A percentile compares a stretch with the other conserved stretches of the same genome.
These are phyloP conservation scores for Noctua fimbriata DNA, from an alignment of 2,888 invertebrate genomes.

Conservation along the genomic window DNA sequence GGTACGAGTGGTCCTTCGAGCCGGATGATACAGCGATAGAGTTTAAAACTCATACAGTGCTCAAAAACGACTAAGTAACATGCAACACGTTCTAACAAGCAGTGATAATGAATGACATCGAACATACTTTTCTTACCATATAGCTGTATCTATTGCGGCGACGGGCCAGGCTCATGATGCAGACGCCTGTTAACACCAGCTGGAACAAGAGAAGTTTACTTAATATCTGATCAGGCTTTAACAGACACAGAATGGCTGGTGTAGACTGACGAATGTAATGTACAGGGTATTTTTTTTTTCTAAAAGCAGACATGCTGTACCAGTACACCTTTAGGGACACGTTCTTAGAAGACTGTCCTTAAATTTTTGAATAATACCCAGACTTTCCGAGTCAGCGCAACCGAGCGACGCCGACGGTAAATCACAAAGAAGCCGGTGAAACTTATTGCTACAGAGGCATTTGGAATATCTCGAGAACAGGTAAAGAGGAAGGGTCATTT, in stretches of 20 bases:
- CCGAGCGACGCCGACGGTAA: too few species aligned
- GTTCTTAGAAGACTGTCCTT: too few species aligned
- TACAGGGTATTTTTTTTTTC: too few species aligned
- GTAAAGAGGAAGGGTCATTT: too few species aligned
- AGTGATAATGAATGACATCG: conserved; percentile 8
- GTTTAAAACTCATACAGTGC: neutral
- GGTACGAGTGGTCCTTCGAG: neutral
- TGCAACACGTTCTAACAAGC: conserved; percentile 9
- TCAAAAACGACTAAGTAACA: conserved; percentile 6
- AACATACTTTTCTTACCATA: conserved; percentile 93
- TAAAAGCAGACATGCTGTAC: too few species aligned
- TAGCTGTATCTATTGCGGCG: conserved; percentile 96
- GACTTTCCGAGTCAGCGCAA: too few species aligned
- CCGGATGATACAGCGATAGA: neutral
- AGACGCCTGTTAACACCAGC: conserved; percentile 96
- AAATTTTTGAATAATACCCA: too few species aligned
- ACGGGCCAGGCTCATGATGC: conserved; percentile 96
- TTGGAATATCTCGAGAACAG: too few species aligned
- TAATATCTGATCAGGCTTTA: neutral
- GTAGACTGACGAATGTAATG: neutral
- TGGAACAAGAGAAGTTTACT: conserved; percentile 82
- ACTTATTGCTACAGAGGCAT: too few species aligned
- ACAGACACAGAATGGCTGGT: neutral
- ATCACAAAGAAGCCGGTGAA: too few species aligned
- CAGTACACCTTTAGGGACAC: too few species aligned